Conservation (phyloP, 2,888 invertebrate species). For the Gymnoscelis rufifasciata region DNA sequence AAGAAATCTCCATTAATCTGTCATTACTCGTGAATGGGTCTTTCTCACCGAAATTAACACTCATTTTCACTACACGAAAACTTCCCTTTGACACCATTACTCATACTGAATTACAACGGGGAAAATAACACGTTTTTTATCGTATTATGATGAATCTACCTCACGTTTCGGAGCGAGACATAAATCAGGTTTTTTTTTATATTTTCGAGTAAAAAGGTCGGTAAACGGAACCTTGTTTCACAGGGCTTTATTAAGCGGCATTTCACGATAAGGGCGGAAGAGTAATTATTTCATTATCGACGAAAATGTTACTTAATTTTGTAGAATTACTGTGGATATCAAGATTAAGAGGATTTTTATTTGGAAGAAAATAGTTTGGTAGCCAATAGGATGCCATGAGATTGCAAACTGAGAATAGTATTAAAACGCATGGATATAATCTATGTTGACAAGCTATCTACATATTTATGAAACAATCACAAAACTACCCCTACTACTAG, state of each 20-base stretch:
- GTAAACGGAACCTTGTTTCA: constrained; percentile 11
- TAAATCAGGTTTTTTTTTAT: constrained; percentile 44
- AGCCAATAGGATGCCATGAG: too few relatives aligned
- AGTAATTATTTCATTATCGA: too few relatives aligned
- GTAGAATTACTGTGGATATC: too few relatives aligned
- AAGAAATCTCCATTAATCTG: constrained; percentile 1
- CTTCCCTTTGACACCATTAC: constrained; percentile 34
- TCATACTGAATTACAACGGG: constrained; percentile 41
- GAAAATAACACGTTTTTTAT: constrained; percentile 43
- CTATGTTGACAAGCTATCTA: too few relatives aligned
- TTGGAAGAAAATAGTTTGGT: too few relatives aligned
- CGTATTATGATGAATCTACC: constrained; percentile 49
- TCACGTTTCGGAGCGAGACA: constrained; percentile 27
- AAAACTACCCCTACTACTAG: too few relatives aligned
- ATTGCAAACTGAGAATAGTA: too few relatives aligned
- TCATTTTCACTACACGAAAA: constrained; percentile 17
- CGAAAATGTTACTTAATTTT: too few relatives aligned
- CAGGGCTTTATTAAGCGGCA: not conserved
- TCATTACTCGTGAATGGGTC: constrained; percentile 11
- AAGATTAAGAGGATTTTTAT: too few relatives aligned
- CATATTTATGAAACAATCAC: too few relatives aligned
- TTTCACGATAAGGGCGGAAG: not conserved
- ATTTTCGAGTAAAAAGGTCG: constrained; percentile 34
- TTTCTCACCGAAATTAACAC: constrained; percentile 15
- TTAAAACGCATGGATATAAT: too few relatives aligned